Evolutionary conservation across 2,888 invertebrate genomes (phyloP).

Genomic region (Drosophila cracens): DNA sequence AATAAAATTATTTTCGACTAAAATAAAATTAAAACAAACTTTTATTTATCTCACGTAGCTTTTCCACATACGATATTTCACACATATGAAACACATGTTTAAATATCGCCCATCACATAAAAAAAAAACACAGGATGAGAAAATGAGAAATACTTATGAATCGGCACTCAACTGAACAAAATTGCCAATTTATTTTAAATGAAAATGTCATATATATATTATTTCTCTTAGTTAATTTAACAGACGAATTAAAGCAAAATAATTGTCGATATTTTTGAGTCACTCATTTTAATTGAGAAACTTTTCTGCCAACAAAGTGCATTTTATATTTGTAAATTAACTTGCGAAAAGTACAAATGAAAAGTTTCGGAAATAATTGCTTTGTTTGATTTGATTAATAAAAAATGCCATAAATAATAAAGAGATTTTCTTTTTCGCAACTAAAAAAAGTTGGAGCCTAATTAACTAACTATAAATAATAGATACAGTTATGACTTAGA

Average conservation of each 20-base stretch:
- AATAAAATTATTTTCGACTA: no score
- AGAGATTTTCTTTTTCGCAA: neutral
- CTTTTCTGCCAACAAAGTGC: neutral
- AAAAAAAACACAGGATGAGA: no score
- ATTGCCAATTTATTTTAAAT: no score
- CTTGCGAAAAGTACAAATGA: neutral
- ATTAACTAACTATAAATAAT: conserved; percentile 3
- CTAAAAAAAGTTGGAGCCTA: neutral
- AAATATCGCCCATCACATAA: no score
- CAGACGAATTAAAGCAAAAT: neutral
- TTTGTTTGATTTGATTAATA: conserved; percentile 3
- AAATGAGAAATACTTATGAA: no score
- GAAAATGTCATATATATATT: no score
- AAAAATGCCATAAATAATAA: conserved; percentile 1
- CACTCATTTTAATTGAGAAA: neutral
- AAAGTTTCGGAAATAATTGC: neutral
- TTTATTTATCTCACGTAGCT: no score
- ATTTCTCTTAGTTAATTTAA: neutral
- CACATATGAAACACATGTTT: no score
- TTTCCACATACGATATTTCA: no score
- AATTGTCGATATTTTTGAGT: neutral
- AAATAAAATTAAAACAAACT: no score
- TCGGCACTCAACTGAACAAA: no score
- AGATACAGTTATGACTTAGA: neutral
- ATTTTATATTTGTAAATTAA: neutral